These are phyloP conservation scores for Trichopria drosophilae DNA, from an alignment of 2,888 invertebrate genomes.

Conservation along the genomic window DNA sequence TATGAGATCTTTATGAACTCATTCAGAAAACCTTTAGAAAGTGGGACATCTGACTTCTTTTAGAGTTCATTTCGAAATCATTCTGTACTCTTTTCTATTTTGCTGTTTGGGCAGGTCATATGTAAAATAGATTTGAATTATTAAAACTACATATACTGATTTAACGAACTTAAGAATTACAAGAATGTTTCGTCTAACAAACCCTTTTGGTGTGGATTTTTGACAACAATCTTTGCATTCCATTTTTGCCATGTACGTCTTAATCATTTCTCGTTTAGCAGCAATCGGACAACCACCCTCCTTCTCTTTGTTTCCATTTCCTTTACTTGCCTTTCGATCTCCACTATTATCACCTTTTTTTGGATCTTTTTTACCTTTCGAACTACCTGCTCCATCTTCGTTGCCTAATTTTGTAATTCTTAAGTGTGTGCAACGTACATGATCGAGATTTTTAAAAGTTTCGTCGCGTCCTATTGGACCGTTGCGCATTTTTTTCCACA, in stretches of 20 bases:
- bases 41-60: too few relatives aligned
- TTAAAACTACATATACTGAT: too few relatives aligned
- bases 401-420: not conserved
- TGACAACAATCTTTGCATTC: too few relatives aligned
- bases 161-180: too few relatives aligned
- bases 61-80: too few relatives aligned
- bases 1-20: too few relatives aligned
- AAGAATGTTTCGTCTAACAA: too few relatives aligned
- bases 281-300: not conserved
- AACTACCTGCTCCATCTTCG: not conserved
- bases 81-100: too few relatives aligned
- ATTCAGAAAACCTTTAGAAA: too few relatives aligned
- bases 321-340: not conserved
- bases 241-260: not conserved
- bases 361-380: not conserved
- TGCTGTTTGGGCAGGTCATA: too few relatives aligned
- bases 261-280: not conserved
- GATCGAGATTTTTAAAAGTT: slow-evolving; percentile 1
- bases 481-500: slow-evolving; percentile 14
- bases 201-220: too few relatives aligned
- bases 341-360: not conserved
- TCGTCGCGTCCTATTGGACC: slow-evolving; percentile 1
- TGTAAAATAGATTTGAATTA: too few relatives aligned
- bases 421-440: not conserved
- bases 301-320: not conserved